Conservation (phyloP, 1,140 invertebrate genomes). For the Chrysoperla carnea region DNA sequence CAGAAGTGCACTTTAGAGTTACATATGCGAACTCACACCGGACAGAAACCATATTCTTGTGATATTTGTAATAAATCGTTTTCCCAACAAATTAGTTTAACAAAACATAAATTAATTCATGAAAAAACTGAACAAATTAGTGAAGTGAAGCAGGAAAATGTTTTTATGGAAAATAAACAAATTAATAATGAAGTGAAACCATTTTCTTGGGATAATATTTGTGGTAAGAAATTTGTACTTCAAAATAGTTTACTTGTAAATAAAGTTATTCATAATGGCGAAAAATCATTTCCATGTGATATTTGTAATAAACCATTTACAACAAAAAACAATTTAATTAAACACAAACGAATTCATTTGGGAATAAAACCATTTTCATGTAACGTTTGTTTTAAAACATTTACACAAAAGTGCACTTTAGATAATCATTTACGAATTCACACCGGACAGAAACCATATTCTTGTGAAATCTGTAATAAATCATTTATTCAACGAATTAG, state of each 20-base stretch:
- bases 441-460: background rate
- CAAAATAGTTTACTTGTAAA: too few species aligned
- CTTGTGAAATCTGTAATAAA: too few species aligned
- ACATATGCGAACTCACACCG: constrained; percentile 13
- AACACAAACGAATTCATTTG: background rate
- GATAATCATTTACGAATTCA: constrained; percentile 17
- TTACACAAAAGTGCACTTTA: constrained; percentile 16
- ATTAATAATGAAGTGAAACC: too few species aligned
- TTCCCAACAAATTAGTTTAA: background rate
- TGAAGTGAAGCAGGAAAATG: too few species aligned
- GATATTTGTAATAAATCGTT: constrained; percentile 17
- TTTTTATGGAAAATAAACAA: too few species aligned
- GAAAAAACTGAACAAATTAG: too few species aligned
- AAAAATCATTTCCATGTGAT: constrained; percentile 21
- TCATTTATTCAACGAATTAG: background rate
- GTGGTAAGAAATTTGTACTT: too few species aligned
- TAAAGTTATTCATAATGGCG: constrained; percentile 10
- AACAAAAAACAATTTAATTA: constrained; percentile 1
- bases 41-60: constrained; percentile 14
- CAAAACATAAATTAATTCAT: too few species aligned
- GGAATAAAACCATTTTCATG: constrained; percentile 5
- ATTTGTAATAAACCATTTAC: constrained; percentile 4
- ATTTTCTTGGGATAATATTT: too few species aligned
- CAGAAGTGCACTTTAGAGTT: constrained; percentile 13
- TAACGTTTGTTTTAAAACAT: constrained; percentile 19